Percentiles rank a stretch among this genome's conserved stretches.
phyloP scores from a whole-genome alignment of 2,113 vertebrate genomes.

The Echinops telfairi region DNA sequence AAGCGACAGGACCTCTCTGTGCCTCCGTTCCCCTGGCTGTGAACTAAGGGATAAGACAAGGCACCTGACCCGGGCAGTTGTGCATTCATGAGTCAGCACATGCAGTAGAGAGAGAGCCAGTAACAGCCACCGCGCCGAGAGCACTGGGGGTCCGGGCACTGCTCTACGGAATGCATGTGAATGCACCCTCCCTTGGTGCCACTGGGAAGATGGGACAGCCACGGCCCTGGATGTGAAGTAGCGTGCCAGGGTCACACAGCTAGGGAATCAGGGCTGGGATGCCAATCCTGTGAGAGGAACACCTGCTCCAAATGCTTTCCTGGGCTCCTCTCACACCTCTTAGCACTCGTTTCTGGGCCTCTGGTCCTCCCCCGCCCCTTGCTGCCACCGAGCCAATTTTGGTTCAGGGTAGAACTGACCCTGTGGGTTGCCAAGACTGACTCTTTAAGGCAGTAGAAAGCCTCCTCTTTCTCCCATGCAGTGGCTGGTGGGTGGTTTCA shows the following conservation, averaged over 20 bases:
- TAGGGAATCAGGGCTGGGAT: neutral
- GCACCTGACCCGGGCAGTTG: neutral
- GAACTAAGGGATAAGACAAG: neutral
- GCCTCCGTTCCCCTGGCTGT: neutral
- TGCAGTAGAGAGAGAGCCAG: neutral
- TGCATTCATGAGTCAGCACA: neutral
- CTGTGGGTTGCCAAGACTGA: neutral
- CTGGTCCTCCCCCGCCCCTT: neutral
- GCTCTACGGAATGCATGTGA: neutral
- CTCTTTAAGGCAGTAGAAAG: no score
- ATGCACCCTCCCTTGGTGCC: neutral
- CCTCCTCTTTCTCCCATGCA: no score
- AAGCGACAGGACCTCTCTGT: neutral
- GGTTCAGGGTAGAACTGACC: neutral
- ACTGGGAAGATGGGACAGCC: conserved; percentile 13
- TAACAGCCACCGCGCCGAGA: neutral
- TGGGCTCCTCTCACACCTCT: neutral
- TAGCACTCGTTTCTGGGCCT: neutral
- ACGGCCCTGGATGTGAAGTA: neutral
- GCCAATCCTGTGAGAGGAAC: neutral
- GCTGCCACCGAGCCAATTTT: neutral
- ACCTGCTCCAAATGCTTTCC: neutral
- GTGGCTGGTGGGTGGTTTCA: neutral
- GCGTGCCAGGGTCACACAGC: neutral
- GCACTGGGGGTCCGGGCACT: neutral